phyloP scores from a whole-genome alignment of 2,113 vertebrate species.

The Hippopotamus amphibius region DNA sequence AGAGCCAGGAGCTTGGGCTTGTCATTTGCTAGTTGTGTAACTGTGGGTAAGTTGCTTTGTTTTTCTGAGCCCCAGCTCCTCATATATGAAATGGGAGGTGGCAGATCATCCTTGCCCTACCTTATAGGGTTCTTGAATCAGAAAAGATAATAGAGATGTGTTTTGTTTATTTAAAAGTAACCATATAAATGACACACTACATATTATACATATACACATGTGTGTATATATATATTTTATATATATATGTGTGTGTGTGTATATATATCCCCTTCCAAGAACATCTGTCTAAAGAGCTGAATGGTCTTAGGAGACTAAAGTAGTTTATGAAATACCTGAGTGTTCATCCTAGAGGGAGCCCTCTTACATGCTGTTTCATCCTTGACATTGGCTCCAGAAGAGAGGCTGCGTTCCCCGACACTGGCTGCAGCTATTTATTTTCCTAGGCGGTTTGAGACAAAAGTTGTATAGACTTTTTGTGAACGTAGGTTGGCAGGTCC shows the following conservation, averaged over 20 bases:
- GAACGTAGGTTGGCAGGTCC: not conserved
- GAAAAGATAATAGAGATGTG: not conserved
- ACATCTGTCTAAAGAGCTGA: constrained; percentile 49
- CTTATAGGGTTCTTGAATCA: not conserved
- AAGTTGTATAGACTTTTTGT: not conserved
- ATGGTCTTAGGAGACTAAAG: not conserved
- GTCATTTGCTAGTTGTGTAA: not conserved
- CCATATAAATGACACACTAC: not conserved
- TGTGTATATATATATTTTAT: not conserved
- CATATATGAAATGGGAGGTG: not conserved
- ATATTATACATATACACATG: not conserved
- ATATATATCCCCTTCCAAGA: not conserved
- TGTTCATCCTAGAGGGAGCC: constrained; percentile 85
- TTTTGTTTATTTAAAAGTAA: constrained; percentile 41
- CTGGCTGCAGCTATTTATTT: not conserved
- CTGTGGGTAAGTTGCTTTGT: not conserved
- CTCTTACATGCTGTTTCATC: constrained; percentile 71
- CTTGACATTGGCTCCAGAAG: not conserved
- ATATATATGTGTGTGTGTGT: accelerated
- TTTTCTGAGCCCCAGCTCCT: not conserved
- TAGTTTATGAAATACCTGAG: constrained; percentile 82
- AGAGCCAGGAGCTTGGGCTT: not conserved
- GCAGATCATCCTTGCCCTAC: not conserved
- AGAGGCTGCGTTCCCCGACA: not conserved
- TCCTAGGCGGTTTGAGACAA: not conserved